These are phyloP conservation scores for Hirundo rustica DNA, from an alignment of 2,797 vertebrate genomes.

Conservation along the genomic window DNA sequence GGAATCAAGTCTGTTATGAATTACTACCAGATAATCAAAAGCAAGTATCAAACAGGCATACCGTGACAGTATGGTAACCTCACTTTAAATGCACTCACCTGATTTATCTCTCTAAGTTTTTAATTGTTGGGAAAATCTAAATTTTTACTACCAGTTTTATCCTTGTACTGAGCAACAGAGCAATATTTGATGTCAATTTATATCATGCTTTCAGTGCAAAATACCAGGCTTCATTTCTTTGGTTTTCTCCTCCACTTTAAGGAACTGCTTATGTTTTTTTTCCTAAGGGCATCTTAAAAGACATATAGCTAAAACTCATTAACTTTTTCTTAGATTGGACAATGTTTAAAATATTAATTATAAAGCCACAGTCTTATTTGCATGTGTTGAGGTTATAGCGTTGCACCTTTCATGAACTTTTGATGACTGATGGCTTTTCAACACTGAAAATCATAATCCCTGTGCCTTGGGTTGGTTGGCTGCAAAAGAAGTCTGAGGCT, in stretches of 20 bases:
- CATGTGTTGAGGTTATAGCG: neutral
- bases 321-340: neutral
- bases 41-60: neutral
- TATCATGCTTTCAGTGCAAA: neutral
- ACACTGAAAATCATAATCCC: neutral
- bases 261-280: neutral
- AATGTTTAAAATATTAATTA: neutral
- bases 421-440: slow-evolving; percentile 1
- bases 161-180: neutral
- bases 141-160: neutral
- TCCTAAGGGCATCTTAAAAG: slow-evolving; percentile 1
- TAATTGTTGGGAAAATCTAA: neutral
- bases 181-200: neutral
- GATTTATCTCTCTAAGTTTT: neutral
- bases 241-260: neutral
- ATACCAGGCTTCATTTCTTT: neutral
- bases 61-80: neutral
- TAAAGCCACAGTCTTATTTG: neutral
- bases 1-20: neutral
- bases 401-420: neutral
- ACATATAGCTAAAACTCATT: neutral
- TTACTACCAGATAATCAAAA: neutral
- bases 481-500: neutral
- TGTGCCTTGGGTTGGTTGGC: neutral
- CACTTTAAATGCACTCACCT: neutral